Evolutionary conservation across 1,140 invertebrate genomes (phyloP).

Genomic region (Heliconius melpomene): DNA sequence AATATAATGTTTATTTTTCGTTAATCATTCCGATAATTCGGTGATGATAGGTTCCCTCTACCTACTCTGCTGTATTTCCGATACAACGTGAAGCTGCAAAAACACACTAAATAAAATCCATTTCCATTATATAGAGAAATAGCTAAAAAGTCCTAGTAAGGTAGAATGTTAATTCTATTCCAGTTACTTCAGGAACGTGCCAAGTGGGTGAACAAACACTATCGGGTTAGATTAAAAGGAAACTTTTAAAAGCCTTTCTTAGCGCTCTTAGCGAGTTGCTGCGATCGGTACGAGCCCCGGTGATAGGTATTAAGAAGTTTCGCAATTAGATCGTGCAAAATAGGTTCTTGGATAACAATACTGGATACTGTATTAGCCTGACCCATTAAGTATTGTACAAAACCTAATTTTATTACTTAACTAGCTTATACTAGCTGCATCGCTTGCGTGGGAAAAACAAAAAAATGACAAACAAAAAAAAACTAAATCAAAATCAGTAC

Average conservation of each 20-base stretch:
- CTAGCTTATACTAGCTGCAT: neutral
- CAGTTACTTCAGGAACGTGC: slow-evolving; percentile 23
- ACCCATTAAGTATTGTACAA: neutral
- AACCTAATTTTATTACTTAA: neutral
- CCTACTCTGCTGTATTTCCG: too few species aligned
- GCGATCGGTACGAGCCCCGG: slow-evolving; percentile 37
- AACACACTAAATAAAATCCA: neutral
- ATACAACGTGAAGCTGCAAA: too few species aligned
- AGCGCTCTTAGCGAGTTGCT: slow-evolving; percentile 35
- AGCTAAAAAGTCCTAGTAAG: neutral
- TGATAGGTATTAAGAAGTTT: slow-evolving; percentile 47
- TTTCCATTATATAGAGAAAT: neutral
- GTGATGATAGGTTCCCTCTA: too few species aligned
- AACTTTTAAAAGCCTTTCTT: slow-evolving; percentile 51
- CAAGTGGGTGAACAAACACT: slow-evolving; percentile 35
- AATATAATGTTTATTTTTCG: too few species aligned
- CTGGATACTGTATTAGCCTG: neutral
- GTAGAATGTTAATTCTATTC: slow-evolving; percentile 23
- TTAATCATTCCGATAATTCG: too few species aligned
- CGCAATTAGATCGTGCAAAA: slow-evolving; percentile 36
- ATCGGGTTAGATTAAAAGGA: slow-evolving; percentile 42
- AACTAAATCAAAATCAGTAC: too few species aligned
- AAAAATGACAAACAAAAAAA: too few species aligned
- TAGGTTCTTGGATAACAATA: slow-evolving; percentile 30
- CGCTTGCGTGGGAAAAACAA: too few species aligned